Evolutionary conservation across 37 sponge, comb jelly and placozoan species (phyloP).

Genomic region (Oscarella lobularis): DNA sequence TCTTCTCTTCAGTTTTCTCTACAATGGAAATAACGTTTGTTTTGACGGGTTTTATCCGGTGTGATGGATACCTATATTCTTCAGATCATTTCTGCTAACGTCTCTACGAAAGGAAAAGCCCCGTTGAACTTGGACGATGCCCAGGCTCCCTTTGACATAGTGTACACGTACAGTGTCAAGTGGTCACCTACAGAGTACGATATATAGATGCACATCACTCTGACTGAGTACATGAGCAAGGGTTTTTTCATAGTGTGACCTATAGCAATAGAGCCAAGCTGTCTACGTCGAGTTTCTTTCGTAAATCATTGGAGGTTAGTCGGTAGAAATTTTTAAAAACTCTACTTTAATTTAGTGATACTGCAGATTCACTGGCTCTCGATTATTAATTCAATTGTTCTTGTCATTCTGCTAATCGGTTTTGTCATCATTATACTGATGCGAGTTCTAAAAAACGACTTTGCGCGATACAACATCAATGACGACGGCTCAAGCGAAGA

Average conservation of each 20-base stretch:
- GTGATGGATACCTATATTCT: background rate
- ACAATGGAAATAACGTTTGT: constrained; percentile 63
- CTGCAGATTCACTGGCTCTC: constrained; percentile 90
- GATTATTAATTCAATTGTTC: constrained; percentile 74
- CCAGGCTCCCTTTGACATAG: constrained; percentile 43
- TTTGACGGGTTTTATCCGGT: too few species aligned
- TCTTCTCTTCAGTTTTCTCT: constrained; percentile 63
- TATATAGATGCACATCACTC: background rate
- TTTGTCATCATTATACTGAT: constrained; percentile 73
- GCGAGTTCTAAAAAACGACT: constrained; percentile 63
- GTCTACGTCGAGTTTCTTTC: constrained; percentile 23
- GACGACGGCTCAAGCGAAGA: constrained; percentile 55
- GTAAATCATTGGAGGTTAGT: constrained; percentile 37
- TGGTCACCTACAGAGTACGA: constrained; percentile 61
- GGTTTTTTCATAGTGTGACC: background rate
- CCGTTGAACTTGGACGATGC: constrained; percentile 55
- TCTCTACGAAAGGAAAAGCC: constrained; percentile 35
- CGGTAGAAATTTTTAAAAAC: background rate
- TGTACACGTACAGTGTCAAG: constrained; percentile 57
- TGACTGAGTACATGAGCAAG: too few species aligned
- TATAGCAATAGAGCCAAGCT: background rate
- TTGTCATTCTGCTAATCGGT: constrained; percentile 68
- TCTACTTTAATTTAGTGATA: background rate
- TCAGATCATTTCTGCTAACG: constrained; percentile 68
- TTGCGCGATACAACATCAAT: constrained; percentile 63